Percentiles rank a stretch among this genome's conserved stretches.
Evolutionary conservation across 2,888 invertebrate genomes (phyloP).

Genomic region (Drosophila dives): DNA sequence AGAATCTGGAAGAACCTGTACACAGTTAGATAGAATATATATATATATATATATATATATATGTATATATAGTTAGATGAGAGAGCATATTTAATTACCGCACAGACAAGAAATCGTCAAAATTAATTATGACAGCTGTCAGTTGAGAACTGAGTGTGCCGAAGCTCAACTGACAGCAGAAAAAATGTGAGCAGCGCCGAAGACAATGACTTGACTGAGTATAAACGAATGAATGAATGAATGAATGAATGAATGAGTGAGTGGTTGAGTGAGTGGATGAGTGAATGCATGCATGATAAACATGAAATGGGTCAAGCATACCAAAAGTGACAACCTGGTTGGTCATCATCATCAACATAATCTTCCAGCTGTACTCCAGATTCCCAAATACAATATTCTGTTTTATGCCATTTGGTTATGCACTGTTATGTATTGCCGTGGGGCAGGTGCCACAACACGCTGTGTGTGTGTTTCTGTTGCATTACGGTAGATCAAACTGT

Average conservation of each 20-base stretch:
- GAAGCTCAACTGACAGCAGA: constrained; percentile 52
- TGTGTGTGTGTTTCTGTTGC: constrained; percentile 15
- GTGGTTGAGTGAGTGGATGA: constrained; percentile 32
- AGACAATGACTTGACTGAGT: constrained; percentile 40
- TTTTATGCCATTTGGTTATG: constrained; percentile 18
- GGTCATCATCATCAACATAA: background rate
- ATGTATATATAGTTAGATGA: constrained; percentile 15
- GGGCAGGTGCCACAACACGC: constrained; percentile 30
- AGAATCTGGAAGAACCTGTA: constrained; percentile 47
- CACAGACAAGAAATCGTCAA: constrained; percentile 77
- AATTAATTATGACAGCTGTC: constrained; percentile 85
- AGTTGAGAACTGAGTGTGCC: constrained; percentile 72
- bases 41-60: no score
- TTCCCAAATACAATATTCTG: constrained; percentile 13
- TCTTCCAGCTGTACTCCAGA: background rate
- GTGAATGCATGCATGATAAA: constrained; percentile 55
- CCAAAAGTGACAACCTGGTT: constrained; percentile 68
- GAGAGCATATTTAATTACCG: constrained; percentile 83
- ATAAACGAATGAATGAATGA: constrained; percentile 31
- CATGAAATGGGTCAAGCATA: constrained; percentile 75
- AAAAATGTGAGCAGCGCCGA: constrained; percentile 1
- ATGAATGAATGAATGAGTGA: constrained; percentile 40
- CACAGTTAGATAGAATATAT: constrained; percentile 3
- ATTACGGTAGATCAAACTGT: constrained; percentile 57
- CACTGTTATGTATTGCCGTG: constrained; percentile 19